phyloP scores from a whole-genome alignment of 2,797 vertebrate genomes.

The Sebastes cheni region DNA sequence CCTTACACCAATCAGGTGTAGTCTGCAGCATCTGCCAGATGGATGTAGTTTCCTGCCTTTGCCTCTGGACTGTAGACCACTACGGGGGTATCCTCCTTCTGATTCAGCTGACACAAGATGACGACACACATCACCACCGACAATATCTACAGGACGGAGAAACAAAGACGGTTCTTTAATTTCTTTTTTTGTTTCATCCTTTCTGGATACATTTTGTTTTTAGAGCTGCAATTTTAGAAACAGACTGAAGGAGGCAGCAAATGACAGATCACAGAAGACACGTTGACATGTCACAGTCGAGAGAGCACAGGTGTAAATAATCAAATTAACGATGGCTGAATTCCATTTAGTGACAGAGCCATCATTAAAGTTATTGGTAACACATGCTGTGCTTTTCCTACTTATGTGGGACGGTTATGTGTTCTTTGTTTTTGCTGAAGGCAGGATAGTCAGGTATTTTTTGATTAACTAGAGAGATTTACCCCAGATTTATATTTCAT shows the following conservation, averaged over 20 bases:
- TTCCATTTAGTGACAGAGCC: background rate
- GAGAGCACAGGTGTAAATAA: background rate
- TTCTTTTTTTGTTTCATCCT: background rate
- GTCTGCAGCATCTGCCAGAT: constrained; percentile 27
- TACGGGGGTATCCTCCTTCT: constrained; percentile 21
- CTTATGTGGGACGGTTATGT: background rate
- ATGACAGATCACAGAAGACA: background rate
- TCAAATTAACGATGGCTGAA: background rate
- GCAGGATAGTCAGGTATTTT: background rate
- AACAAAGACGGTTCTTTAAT: background rate
- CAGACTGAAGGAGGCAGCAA: background rate
- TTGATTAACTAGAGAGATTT: too few relatives aligned
- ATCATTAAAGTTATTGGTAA: background rate
- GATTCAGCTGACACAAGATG: constrained; percentile 51
- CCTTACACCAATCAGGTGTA: constrained; percentile 17
- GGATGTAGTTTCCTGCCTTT: constrained; percentile 57
- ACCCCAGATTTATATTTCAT: background rate
- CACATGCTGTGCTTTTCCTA: background rate
- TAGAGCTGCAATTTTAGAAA: constrained; percentile 6
- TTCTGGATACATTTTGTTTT: background rate
- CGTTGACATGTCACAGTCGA: background rate
- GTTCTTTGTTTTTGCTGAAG: background rate
- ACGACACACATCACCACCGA: constrained; percentile 31
- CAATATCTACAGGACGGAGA: constrained; percentile 23
- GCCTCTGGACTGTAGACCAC: constrained; percentile 59